A percentile compares a stretch with the other conserved stretches of the same genome.
These are phyloP conservation scores for Lymantria monacha DNA, from an alignment of 2,888 invertebrate species.

Conservation along the genomic window DNA sequence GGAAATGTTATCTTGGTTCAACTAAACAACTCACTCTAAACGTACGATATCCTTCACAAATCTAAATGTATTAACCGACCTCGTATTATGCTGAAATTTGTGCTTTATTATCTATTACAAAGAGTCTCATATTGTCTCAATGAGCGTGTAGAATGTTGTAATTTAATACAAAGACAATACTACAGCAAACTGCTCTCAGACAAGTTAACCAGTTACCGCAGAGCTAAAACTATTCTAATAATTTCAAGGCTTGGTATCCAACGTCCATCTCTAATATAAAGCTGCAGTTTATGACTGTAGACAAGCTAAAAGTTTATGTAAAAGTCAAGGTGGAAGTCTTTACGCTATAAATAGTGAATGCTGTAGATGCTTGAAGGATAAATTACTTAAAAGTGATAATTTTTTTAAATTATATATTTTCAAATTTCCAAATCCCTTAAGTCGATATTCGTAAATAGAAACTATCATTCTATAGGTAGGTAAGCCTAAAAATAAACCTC, in stretches of 20 bases:
- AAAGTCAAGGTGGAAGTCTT: too few species aligned
- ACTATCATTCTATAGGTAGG: too few species aligned
- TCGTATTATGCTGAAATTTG: slow-evolving; percentile 19
- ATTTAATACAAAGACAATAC: slow-evolving; percentile 38
- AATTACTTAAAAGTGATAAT: too few species aligned
- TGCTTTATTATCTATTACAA: slow-evolving; percentile 19
- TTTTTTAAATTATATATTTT: too few species aligned
- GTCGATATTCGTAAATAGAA: too few species aligned
- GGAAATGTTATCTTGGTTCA: slow-evolving; percentile 70
- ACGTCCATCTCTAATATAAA: neutral
- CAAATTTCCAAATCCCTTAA: too few species aligned
- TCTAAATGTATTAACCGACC: slow-evolving; percentile 28
- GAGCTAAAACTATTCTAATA: slow-evolving; percentile 67
- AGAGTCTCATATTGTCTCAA: slow-evolving; percentile 29
- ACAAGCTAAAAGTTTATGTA: too few species aligned
- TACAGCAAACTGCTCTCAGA: slow-evolving; percentile 58
- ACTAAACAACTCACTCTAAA: slow-evolving; percentile 72
- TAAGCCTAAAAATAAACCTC: too few species aligned
- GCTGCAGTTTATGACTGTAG: neutral
- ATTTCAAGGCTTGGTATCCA: slow-evolving; percentile 31
- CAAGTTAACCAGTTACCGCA: slow-evolving; percentile 68
- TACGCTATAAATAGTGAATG: too few species aligned
- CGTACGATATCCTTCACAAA: slow-evolving; percentile 33
- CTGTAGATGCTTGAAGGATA: too few species aligned
- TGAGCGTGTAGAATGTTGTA: slow-evolving; percentile 18